Evolutionary conservation across 2,888 invertebrate genomes (phyloP), one percentile per base, ranked within the genome.

Genomic region (Furcula furcula): DNA sequence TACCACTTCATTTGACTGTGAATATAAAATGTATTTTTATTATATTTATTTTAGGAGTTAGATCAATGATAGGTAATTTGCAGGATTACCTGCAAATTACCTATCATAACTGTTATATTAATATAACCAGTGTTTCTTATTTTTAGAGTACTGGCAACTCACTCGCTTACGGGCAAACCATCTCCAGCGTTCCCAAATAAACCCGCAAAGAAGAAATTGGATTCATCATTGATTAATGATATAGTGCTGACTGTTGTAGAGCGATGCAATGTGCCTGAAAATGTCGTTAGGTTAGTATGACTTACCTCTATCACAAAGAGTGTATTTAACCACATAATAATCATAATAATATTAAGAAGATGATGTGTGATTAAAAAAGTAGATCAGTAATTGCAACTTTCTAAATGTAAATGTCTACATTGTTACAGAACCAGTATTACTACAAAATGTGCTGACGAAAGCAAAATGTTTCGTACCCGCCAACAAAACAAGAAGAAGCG

Each of bases 371-470:
- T 16, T 2, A 9, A 27, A 26, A 13, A 5, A 4, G 20, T n/a
- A n/a, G 16, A 6, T 16, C 1, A 21, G 14, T 15, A 26, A 19
- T 21, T 21, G 21, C 7, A 16, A 11, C 12, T 20, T 18, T 22
- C 2, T 4, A 10, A 3, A 16, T 21, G 11, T 7, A 38, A 30
- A 34, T 32, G 27, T 33, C 11, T 27, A 11, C 18, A 19, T 6
- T 31, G 25, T 66, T 65, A 26, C 65, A 88, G 91, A 30, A 84
- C 79, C 9, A 86, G 88, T n/a, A 91, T 92, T n/a, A 91, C 91
- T 12, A 90, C 90, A 0, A 92, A 91, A 65, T 92, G 91, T 53
- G 90, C 91, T 0, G 91, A 92, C 55, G 92, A 92, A 63, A 90
- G 90, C 46, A 92, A 91, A 72, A 90, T 91, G 90, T 73, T 75